These are phyloP conservation scores for Ceriagrion tenellum DNA, from an alignment of 2,888 invertebrate species.

Conservation along the genomic window DNA sequence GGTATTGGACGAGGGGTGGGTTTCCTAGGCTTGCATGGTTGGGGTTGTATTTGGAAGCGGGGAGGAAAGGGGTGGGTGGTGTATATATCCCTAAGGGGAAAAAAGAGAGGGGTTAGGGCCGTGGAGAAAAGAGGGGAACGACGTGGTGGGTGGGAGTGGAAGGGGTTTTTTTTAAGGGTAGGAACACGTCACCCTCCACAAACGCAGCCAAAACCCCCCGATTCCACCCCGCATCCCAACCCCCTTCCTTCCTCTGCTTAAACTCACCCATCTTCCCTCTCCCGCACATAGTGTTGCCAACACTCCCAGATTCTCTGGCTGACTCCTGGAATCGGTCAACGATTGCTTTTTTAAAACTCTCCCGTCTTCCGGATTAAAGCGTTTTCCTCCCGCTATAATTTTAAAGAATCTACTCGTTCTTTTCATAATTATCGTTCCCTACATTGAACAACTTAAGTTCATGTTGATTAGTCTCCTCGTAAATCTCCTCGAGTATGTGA, in stretches of 20 bases:
- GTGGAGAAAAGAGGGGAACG: neutral
- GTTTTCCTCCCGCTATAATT: too few species aligned
- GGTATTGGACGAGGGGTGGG: neutral
- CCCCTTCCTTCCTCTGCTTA: neutral
- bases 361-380: too few species aligned
- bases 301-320: too few species aligned
- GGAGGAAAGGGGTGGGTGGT: neutral
- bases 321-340: too few species aligned
- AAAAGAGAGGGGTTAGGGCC: neutral
- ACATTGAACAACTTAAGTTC: too few species aligned
- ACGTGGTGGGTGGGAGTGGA: neutral
- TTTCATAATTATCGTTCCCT: too few species aligned
- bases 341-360: too few species aligned
- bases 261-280: neutral
- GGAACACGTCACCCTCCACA: conserved; percentile 62
- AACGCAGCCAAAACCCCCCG: conserved; percentile 51
- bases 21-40: neutral
- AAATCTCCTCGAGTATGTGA: too few species aligned
- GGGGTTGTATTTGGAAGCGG: too few species aligned
- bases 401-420: too few species aligned
- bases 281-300: neutral
- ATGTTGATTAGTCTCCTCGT: too few species aligned
- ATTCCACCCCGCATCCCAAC: neutral
- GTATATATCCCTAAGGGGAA: neutral
- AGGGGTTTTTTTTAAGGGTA: conserved; percentile 31